phyloP scores from a whole-genome alignment of 2,113 vertebrate species.

The Boulengeromyrus knoepffleri region DNA sequence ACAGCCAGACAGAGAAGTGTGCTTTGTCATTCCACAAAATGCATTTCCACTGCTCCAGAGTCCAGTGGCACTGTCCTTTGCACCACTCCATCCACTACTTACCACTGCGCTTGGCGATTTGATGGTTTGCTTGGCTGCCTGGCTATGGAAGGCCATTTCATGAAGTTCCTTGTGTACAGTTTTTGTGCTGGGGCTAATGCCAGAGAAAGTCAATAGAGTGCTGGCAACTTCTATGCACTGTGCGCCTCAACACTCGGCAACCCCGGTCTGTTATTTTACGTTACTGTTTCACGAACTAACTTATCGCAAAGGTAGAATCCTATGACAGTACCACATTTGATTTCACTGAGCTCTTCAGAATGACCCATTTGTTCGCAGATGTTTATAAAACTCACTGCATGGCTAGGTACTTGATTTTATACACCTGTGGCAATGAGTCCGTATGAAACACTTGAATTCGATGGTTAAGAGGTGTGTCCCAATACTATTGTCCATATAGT shows the following conservation, averaged over 20 bases:
- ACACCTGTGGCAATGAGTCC: neutral
- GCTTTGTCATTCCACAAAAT: neutral
- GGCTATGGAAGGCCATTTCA: neutral
- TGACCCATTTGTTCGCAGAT: neutral
- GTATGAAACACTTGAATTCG: neutral
- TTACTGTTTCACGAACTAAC: neutral
- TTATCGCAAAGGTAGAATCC: neutral
- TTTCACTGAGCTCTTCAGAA: neutral
- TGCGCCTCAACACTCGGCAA: neutral
- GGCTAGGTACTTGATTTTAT: neutral
- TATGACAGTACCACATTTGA: neutral
- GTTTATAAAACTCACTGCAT: neutral
- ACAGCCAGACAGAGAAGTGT: neutral
- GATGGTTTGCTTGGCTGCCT: neutral
- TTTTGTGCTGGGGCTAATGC: neutral
- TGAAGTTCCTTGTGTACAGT: neutral
- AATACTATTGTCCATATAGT: neutral
- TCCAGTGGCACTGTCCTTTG: neutral
- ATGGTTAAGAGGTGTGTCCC: neutral
- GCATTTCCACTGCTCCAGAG: neutral
- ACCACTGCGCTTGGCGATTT: neutral
- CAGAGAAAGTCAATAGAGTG: neutral
- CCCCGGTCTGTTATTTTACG: neutral
- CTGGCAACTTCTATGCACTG: neutral
- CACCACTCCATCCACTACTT: neutral